Conservation (phyloP, 2,113 vertebrate genomes). For the Equus quagga region DNA sequence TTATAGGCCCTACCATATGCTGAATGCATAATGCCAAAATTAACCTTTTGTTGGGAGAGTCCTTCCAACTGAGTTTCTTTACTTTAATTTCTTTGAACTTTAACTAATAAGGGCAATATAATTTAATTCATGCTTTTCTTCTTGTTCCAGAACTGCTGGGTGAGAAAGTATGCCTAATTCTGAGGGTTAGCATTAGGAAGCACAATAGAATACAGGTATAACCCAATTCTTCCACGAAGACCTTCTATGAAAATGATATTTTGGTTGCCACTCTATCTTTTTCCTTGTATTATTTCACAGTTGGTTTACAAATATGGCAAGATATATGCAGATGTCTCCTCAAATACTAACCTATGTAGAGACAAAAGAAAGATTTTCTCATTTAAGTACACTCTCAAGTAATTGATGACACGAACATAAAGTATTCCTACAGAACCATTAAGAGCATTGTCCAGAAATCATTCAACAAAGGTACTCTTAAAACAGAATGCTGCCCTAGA, state of each 20-base stretch:
- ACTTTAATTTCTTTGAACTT: slow-evolving; percentile 19
- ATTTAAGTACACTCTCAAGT: not conserved
- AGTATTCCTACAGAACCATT: not conserved
- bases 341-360: not conserved
- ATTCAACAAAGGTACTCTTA: not conserved
- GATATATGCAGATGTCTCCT: not conserved
- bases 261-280: not conserved
- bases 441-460: not conserved
- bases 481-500: not conserved
- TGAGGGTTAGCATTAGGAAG: not conserved
- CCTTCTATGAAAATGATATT: not conserved
- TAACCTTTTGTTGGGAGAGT: not conserved
- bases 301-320: not conserved
- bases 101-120: not conserved
- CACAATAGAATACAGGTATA: not conserved
- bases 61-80: not conserved
- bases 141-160: not conserved
- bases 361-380: not conserved
- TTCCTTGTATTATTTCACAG: not conserved
- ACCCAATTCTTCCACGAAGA: not conserved
- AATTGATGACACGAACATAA: not conserved
- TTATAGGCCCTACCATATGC: not conserved
- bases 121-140: not conserved
- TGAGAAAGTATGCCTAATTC: not conserved
- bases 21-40: not conserved